Base-by-base conservation (phyloP, 2,797 vertebrate genomes). In the Cheirogaleus major region DNA sequence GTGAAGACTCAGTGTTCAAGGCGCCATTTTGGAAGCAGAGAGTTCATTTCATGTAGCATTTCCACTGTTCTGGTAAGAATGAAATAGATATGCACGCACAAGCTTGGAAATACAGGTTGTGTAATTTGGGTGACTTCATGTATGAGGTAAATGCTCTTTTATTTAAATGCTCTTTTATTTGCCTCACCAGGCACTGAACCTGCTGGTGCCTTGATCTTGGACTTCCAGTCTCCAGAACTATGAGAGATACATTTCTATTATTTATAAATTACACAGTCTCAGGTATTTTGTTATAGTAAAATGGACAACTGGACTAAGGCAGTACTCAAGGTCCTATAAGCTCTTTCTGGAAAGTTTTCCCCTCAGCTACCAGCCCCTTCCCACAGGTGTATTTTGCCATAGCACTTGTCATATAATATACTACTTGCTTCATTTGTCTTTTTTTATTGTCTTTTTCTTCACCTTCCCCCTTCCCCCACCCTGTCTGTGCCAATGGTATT, bases 331-430 rank as follows among this genome's bases (percentile, higher is more conserved):
- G 43, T 35, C 43, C 18, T 23, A 20, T 6, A 25, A 27, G 17
- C 32, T 38, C 35, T 85, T 86, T 87, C 48, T 17, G 41, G 83
- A 80, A 73, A 18, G 25, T n/a, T 72, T 35, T 80, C 55, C 32
- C 13, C 52, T 61, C 6, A 48, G 27, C 43, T 30, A 23, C 8
- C 27, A 43, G 63, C 41, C 50, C 20, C 38, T 65, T 35, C 15
- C 17, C 9, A 0, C 1, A 9, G 7, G 15, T 15, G 27, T 2
- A 3, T 70, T 70, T 82, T 20, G n/a, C 43, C 15, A 4, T 15
- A 6, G 35, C 7, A 5, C 27, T 57, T 25, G 27, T 17, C 69
- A 25, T 9, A 6, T 12, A 6, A 27, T 43, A 13, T 5, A 18
- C 30, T 35, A 27, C 0, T 0, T 55, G 45, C 43, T 25, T 70